Evolutionary conservation across 2,888 invertebrate species (phyloP).

Genomic region (Pammene aurita): DNA sequence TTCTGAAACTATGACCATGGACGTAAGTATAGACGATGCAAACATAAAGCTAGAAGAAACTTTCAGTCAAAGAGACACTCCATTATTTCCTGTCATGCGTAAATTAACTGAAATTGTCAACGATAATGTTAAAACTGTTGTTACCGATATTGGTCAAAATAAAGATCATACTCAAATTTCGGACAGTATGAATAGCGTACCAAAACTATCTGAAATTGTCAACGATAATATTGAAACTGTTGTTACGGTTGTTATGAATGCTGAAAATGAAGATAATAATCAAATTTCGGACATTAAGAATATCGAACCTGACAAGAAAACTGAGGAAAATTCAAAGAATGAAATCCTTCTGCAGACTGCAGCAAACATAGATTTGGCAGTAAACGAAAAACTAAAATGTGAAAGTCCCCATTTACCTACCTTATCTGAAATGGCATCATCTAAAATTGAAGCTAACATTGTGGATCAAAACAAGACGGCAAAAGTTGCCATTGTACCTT

Average conservation of each 20-base stretch:
- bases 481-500: not conserved
- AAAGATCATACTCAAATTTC: not conserved
- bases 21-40: constrained; percentile 14
- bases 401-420: not conserved
- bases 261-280: not conserved
- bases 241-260: not conserved
- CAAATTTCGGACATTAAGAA: not conserved
- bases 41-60: not conserved
- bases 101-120: constrained; percentile 1
- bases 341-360: not conserved
- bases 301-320: not conserved
- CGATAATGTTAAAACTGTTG: not conserved
- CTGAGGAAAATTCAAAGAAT: not conserved
- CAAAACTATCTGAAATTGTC: not conserved
- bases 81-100: not conserved
- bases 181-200: not conserved
- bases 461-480: not conserved
- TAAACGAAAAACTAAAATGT: not conserved
- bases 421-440: not conserved
- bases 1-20: not conserved
- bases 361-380: not conserved
- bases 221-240: not conserved
- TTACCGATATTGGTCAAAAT: not conserved
- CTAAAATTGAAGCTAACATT: not conserved
- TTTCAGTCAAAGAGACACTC: not conserved